Conservation (phyloP, 2,113 vertebrate species). For the Sinocyclocheilus rhinocerous region DNA sequence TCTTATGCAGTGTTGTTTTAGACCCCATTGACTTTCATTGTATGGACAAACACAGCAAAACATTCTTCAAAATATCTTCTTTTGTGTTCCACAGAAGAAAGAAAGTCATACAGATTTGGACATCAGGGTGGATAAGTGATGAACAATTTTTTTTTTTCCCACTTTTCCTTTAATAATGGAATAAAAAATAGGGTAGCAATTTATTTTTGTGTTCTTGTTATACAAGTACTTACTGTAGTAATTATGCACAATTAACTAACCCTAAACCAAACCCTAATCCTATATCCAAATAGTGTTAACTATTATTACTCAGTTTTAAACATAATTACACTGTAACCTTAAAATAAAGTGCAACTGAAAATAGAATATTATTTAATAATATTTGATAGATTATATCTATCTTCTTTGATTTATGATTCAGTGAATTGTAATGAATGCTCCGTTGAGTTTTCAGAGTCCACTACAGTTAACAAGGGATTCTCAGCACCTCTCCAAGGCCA, state of each 20-base stretch:
- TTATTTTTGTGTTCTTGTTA: neutral
- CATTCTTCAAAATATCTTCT: slow-evolving; percentile 7
- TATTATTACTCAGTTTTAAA: too few species aligned
- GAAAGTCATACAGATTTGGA: neutral
- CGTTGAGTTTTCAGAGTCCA: slow-evolving; percentile 26
- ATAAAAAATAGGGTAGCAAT: neutral
- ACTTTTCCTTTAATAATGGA: neutral
- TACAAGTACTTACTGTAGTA: neutral
- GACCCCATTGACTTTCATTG: neutral
- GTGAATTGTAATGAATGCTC: neutral
- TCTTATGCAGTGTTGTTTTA: neutral
- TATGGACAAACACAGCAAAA: neutral
- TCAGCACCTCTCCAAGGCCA: slow-evolving; percentile 41
- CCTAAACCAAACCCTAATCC: too few species aligned
- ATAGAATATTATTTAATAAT: neutral
- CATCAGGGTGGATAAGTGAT: neutral
- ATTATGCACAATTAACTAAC: too few species aligned
- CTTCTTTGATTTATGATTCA: neutral
- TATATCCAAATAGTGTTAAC: too few species aligned
- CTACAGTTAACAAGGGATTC: slow-evolving; percentile 43
- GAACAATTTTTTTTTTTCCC: too few species aligned
- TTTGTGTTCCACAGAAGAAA: neutral
- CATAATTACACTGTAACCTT: neutral
- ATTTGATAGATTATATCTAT: neutral
- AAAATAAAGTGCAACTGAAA: neutral